phyloP scores from a whole-genome alignment of 2,888 invertebrate genomes.

The Hermodice carunculata region DNA sequence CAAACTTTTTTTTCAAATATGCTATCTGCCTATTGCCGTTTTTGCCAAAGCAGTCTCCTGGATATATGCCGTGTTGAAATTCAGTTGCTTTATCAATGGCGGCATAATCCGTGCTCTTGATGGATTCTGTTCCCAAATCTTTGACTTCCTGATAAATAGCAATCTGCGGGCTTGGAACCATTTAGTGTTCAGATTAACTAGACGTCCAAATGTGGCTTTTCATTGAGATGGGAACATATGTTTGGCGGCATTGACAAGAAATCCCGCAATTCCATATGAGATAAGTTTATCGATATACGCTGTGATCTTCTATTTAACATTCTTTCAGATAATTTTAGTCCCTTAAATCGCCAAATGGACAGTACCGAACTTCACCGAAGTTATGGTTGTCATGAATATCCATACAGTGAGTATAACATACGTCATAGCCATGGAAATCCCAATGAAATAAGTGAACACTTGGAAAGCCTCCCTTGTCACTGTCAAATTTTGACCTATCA shows the following conservation, averaged over 20 bases:
- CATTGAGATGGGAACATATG: constrained; percentile 80
- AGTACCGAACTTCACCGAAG: constrained; percentile 14
- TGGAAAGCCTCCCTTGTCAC: constrained; percentile 55
- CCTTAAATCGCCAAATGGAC: not conserved
- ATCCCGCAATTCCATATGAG: constrained; percentile 85
- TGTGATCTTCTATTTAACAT: constrained; percentile 77
- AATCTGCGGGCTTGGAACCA: constrained; percentile 53
- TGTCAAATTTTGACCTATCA: constrained; percentile 76
- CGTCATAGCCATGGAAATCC: constrained; percentile 73
- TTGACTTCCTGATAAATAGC: constrained; percentile 66
- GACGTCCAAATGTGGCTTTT: constrained; percentile 74
- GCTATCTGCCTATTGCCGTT: constrained; percentile 35
- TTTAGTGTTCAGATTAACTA: constrained; percentile 46
- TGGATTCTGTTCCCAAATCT: constrained; percentile 61
- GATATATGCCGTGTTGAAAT: constrained; percentile 39
- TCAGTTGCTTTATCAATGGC: constrained; percentile 44
- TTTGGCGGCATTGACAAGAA: constrained; percentile 73
- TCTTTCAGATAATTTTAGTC: constrained; percentile 49
- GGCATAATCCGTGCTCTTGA: constrained; percentile 41
- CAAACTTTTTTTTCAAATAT: constrained; percentile 52
- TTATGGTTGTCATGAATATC: constrained; percentile 31
- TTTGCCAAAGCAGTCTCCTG: constrained; percentile 24
- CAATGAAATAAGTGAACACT: constrained; percentile 67
- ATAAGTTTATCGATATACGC: constrained; percentile 79
- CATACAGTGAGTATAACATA: constrained; percentile 69